Conservation (phyloP, 2,888 invertebrate genomes). For the Leptinotarsa tumamoca region DNA sequence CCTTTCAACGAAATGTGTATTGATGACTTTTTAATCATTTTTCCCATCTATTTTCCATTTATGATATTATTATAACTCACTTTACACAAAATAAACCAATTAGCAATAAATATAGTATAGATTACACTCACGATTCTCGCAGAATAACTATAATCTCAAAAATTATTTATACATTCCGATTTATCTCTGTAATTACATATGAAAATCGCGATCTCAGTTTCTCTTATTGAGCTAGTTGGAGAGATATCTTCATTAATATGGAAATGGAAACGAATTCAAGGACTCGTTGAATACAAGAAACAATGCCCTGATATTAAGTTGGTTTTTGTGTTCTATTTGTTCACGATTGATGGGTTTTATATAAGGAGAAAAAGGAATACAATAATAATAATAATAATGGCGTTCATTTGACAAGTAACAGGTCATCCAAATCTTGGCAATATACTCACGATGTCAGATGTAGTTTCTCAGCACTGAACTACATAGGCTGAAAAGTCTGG, state of each 20-base stretch:
- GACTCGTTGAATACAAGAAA: background rate
- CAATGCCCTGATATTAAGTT: background rate
- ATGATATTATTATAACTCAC: background rate
- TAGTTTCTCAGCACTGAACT: too few species aligned
- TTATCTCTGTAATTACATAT: constrained; percentile 14
- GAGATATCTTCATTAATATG: background rate
- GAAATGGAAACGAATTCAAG: background rate
- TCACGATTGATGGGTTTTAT: too few species aligned
- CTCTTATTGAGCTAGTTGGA: background rate
- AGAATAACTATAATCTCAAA: constrained; percentile 14
- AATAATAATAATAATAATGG: too few species aligned
- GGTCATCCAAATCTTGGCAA: too few species aligned
- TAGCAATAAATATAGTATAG: constrained; percentile 13
- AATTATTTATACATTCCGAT: constrained; percentile 18
- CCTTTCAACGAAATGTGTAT: background rate
- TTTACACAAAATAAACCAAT: constrained; percentile 17
- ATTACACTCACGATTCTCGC: background rate
- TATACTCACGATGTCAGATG: too few species aligned
- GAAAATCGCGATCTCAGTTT: background rate
- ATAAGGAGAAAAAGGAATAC: too few species aligned
- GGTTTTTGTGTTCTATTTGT: too few species aligned
- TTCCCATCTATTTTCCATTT: background rate
- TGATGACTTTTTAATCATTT: constrained; percentile 5
- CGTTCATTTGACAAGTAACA: too few species aligned
- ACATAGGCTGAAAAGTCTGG: too few species aligned